Conservation (phyloP, 92 coral and sea anemone genomes). For the Micromussa lordhowensis region DNA sequence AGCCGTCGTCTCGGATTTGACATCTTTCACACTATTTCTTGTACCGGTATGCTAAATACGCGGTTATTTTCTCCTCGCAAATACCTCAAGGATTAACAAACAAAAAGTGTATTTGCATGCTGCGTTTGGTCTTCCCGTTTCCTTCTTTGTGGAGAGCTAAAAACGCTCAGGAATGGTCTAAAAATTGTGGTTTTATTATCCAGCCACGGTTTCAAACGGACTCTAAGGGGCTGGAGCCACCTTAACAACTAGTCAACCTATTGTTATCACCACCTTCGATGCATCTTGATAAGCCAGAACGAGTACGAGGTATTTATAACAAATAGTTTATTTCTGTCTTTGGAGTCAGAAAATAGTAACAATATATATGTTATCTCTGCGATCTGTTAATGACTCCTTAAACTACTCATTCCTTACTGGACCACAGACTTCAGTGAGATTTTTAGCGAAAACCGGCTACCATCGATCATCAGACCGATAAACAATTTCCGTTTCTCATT, state of each 20-base stretch:
- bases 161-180: not conserved
- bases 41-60: conserved; percentile 12
- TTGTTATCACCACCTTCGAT: conserved; percentile 1
- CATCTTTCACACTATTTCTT: conserved; percentile 3
- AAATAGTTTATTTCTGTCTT: conserved; percentile 34
- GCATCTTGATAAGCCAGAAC: not conserved
- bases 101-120: not conserved
- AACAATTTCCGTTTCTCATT: not conserved
- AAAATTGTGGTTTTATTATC: not conserved
- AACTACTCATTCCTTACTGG: not conserved
- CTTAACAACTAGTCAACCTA: not conserved
- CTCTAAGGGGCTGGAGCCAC: not conserved
- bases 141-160: not conserved
- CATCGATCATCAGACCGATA: not conserved
- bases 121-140: not conserved
- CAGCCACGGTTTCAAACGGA: not conserved
- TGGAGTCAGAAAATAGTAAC: conserved; percentile 28
- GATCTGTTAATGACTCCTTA: not conserved
- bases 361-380: not conserved
- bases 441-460: not conserved
- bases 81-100: conserved; percentile 34
- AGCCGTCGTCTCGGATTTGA: conserved; percentile 22
- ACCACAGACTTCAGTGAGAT: not conserved
- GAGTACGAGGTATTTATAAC: conserved; percentile 28
- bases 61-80: conserved; percentile 5